These are phyloP conservation scores for Orthonyx spaldingii DNA, from an alignment of 2,113 vertebrate species.

Conservation along the genomic window DNA sequence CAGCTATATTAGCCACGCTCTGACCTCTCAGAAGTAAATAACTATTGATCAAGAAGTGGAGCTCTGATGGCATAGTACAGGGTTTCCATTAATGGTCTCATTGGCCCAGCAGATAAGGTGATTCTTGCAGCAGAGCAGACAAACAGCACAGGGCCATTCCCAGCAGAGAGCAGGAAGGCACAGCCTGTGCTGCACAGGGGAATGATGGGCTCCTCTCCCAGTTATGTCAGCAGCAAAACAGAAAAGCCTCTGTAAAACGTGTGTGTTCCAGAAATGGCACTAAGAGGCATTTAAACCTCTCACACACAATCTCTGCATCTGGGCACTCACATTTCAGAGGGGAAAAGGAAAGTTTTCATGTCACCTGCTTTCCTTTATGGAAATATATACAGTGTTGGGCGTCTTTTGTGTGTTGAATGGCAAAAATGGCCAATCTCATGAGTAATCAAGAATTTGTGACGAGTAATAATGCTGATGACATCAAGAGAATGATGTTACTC, in stretches of 20 bases:
- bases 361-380: neutral
- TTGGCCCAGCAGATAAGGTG: constrained; percentile 65
- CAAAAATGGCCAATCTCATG: neutral
- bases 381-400: neutral
- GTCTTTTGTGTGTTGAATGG: neutral
- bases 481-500: neutral
- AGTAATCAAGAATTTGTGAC: neutral
- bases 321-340: neutral
- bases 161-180: neutral
- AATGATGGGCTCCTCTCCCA: neutral
- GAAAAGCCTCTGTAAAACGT: neutral
- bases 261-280: neutral
- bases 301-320: neutral
- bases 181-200: neutral
- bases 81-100: constrained; percentile 74
- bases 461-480: neutral
- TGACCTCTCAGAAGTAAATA: constrained; percentile 81
- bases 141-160: neutral
- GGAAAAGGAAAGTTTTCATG: neutral
- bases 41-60: constrained; percentile 79
- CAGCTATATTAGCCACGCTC: constrained; percentile 75
- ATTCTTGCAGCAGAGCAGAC: constrained; percentile 32
- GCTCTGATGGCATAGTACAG: constrained; percentile 60
- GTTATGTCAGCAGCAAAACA: neutral
- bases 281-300: neutral